A percentile compares a stretch with the other conserved stretches of the same genome.
phyloP scores from a whole-genome alignment of 2,888 invertebrate species.

The Mythimna albipuncta region DNA sequence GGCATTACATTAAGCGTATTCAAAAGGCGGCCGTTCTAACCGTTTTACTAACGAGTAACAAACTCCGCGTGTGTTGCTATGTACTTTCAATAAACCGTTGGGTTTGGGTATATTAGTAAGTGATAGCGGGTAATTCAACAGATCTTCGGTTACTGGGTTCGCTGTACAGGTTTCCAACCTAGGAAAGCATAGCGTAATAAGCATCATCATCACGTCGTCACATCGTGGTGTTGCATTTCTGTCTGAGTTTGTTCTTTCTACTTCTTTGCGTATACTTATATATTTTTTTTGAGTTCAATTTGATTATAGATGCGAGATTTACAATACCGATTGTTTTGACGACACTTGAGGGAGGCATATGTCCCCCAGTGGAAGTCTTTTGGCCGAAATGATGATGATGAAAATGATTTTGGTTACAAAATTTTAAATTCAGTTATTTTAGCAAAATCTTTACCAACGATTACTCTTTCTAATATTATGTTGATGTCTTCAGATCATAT shows the following conservation, averaged over 20 bases:
- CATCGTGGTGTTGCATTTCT: too few species aligned
- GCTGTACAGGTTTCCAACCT: too few species aligned
- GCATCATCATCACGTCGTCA: too few species aligned
- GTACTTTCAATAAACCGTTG: conserved; percentile 68
- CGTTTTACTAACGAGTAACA: conserved; percentile 71
- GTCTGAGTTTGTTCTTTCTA: too few species aligned
- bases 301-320: not conserved
- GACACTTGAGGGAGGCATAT: too few species aligned
- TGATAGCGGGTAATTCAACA: conserved; percentile 20
- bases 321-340: not conserved
- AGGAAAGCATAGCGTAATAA: too few species aligned
- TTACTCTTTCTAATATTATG: not conserved
- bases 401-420: not conserved
- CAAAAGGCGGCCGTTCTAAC: conserved; percentile 58
- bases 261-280: too few species aligned
- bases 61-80: conserved; percentile 66
- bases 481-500: not conserved
- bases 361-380: too few species aligned
- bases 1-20: conserved; percentile 62
- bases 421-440: not conserved
- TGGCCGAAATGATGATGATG: too few species aligned
- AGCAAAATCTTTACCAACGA: not conserved
- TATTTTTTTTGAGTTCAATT: too few species aligned
- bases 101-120: conserved; percentile 3
- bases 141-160: too few species aligned